Evolutionary conservation across 2,888 invertebrate genomes (phyloP).

Genomic region (Sialis lutaria): DNA sequence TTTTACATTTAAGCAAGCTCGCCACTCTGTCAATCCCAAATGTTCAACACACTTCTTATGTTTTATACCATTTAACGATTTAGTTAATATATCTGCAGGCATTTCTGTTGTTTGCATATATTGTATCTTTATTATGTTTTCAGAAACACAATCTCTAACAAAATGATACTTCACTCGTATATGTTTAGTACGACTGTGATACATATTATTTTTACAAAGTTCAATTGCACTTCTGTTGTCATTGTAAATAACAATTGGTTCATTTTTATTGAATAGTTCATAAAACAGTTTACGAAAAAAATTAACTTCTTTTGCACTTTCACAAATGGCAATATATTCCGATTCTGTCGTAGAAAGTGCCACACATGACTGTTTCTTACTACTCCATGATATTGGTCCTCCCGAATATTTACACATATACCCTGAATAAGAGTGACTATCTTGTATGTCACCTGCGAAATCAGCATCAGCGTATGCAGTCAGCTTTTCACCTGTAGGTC

Average conservation of each 20-base stretch:
- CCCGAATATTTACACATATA: conserved; percentile 9
- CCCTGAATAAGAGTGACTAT: conserved; percentile 12
- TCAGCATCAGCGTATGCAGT: conserved; percentile 15
- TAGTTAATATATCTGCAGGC: too few species aligned
- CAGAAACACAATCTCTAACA: too few species aligned
- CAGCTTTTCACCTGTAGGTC: conserved; percentile 4
- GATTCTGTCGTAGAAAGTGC: conserved; percentile 12
- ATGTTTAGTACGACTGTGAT: neutral
- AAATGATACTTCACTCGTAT: neutral
- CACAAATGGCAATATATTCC: conserved; percentile 11
- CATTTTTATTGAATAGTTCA: neutral
- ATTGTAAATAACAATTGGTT: neutral
- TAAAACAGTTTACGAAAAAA: conserved; percentile 2
- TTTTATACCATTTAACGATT: too few species aligned
- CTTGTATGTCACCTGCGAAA: conserved; percentile 8
- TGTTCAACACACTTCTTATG: too few species aligned
- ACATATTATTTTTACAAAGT: neutral
- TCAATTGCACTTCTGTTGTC: neutral
- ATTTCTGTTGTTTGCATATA: too few species aligned
- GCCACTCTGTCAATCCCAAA: too few species aligned
- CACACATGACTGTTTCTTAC: conserved; percentile 12
- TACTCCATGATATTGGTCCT: conserved; percentile 9
- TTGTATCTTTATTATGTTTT: too few species aligned
- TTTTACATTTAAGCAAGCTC: too few species aligned
- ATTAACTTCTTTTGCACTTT: conserved; percentile 10